A percentile compares a stretch with the other conserved stretches of the same genome.
Evolutionary conservation across 92 coral and sea anemone species (phyloP).

Genomic region (Montipora capitata): DNA sequence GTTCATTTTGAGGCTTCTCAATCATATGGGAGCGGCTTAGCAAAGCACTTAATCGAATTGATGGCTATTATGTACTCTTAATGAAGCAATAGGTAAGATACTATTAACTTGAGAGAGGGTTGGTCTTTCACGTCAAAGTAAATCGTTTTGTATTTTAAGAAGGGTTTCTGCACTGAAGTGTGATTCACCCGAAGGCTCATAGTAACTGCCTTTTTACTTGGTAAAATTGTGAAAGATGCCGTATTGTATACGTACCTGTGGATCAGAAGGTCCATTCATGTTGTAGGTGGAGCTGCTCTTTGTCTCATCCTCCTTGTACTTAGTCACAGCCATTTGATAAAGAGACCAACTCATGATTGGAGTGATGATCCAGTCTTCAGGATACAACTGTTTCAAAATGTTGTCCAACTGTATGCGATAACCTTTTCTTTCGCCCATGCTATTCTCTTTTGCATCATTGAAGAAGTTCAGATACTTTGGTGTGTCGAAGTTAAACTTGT

Average conservation of each 20-base stretch:
- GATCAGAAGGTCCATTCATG: slow-evolving; percentile 77
- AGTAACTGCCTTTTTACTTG: too few relatives aligned
- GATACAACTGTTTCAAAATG: slow-evolving; percentile 84
- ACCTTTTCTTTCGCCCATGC: slow-evolving; percentile 85
- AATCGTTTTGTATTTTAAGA: too few relatives aligned
- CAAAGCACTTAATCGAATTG: too few relatives aligned
- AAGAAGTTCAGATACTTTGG: slow-evolving; percentile 92
- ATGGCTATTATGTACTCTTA: too few relatives aligned
- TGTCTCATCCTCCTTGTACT: slow-evolving; percentile 84
- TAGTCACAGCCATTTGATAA: slow-evolving; percentile 94
- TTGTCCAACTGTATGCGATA: slow-evolving; percentile 89
- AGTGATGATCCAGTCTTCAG: slow-evolving; percentile 89
- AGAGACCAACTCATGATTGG: slow-evolving; percentile 88
- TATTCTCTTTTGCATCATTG: slow-evolving; percentile 72
- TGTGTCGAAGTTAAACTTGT: slow-evolving; percentile 86
- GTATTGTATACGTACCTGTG: slow-evolving; percentile 65
- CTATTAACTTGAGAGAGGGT: too few relatives aligned
- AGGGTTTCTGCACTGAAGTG: too few relatives aligned
- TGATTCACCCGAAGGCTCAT: too few relatives aligned
- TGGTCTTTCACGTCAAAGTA: too few relatives aligned
- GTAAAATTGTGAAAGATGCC: too few relatives aligned
- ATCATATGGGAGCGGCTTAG: too few relatives aligned
- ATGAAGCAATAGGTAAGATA: too few relatives aligned
- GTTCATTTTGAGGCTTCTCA: too few relatives aligned
- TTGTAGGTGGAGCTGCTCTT: slow-evolving; percentile 89